Conservation (phyloP, 2,888 invertebrate genomes). For the Micropterix aruncella region DNA sequence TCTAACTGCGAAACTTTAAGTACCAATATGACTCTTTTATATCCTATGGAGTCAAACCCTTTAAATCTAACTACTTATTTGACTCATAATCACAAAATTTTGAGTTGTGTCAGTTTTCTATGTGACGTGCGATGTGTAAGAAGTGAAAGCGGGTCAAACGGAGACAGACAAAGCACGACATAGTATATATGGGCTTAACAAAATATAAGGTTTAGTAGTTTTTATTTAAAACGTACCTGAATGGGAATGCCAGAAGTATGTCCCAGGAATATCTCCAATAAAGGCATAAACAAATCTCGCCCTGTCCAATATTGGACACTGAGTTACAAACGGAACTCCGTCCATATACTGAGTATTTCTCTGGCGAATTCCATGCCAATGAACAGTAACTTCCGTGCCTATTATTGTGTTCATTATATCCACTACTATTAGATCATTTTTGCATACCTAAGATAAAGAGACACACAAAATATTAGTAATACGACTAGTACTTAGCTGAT, state of each 20-base stretch:
- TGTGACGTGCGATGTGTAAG: no score
- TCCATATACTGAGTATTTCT: slow-evolving; percentile 42
- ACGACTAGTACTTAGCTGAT: background rate
- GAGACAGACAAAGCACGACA: no score
- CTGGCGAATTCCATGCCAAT: slow-evolving; percentile 44
- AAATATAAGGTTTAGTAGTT: no score
- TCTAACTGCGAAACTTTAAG: no score
- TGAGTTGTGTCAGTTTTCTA: no score
- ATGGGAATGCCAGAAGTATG: slow-evolving; percentile 45
- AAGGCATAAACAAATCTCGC: slow-evolving; percentile 46
- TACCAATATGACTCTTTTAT: no score
- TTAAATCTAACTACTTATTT: no score
- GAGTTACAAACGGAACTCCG: slow-evolving; percentile 44
- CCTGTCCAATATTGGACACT: slow-evolving; percentile 43
- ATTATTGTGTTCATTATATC: slow-evolving; percentile 45
- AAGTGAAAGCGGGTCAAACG: no score
- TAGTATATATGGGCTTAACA: no score
- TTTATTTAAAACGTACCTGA: slow-evolving; percentile 17
- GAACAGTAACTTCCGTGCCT: slow-evolving; percentile 42
- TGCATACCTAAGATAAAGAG: slow-evolving; percentile 27
- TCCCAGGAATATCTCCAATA: slow-evolving; percentile 37
- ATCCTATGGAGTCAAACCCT: no score
- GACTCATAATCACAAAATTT: no score
- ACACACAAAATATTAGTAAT: no score
- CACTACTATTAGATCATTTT: slow-evolving; percentile 45